Conservation (phyloP, 2,113 vertebrate species). For the Apodemus speciosus region DNA sequence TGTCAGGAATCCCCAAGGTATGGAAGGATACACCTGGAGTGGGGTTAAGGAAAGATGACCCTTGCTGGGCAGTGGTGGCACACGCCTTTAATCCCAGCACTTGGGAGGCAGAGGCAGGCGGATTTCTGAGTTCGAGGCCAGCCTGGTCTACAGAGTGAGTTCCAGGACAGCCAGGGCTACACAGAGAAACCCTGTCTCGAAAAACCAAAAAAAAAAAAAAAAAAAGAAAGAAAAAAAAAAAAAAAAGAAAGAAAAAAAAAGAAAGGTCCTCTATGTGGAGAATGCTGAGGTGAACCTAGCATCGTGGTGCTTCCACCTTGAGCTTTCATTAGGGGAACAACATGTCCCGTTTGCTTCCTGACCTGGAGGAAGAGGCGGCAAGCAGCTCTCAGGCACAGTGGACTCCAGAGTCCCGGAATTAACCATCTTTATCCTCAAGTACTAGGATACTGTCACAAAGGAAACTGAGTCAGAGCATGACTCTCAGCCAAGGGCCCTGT, state of each 20-base stretch:
- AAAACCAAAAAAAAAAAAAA: too few relatives aligned
- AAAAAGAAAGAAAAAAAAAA: too few relatives aligned
- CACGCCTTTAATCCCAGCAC: too few relatives aligned
- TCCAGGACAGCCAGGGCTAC: too few relatives aligned
- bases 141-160: too few relatives aligned
- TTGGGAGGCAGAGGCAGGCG: too few relatives aligned
- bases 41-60: fast-evolving
- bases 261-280: fast-evolving
- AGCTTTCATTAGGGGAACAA: fast-evolving
- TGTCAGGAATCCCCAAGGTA: not conserved
- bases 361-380: fast-evolving
- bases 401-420: too few relatives aligned
- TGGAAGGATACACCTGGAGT: fast-evolving
- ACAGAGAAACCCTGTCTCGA: too few relatives aligned
- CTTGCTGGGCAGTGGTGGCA: not conserved
- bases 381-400: fast-evolving
- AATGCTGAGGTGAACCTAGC: fast-evolving
- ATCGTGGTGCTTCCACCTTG: fast-evolving
- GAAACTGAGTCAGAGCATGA: not conserved
- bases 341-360: too few relatives aligned
- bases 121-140: too few relatives aligned
- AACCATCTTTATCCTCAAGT: fast-evolving
- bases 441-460: not conserved
- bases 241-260: too few relatives aligned
- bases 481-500: not conserved